A percentile compares a stretch with the other conserved stretches of the same genome.
These are phyloP conservation scores for Campoletis raptor DNA, from an alignment of 2,888 invertebrate species.

Conservation along the genomic window DNA sequence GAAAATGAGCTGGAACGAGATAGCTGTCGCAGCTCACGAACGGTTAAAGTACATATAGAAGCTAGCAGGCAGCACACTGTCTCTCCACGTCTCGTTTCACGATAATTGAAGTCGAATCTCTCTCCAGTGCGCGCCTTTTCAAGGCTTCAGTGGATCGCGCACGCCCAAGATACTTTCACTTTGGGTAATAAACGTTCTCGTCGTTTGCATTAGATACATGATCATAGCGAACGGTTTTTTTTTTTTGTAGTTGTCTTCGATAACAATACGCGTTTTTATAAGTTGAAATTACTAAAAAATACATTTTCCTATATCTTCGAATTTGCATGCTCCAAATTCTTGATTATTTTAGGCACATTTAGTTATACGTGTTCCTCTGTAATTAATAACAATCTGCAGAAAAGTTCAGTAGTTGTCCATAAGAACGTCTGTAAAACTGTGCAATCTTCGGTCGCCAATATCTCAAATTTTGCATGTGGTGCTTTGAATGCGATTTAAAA, in stretches of 20 bases:
- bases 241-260: neutral
- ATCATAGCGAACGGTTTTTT: neutral
- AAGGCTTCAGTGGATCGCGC: constrained; percentile 22
- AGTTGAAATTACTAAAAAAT: neutral
- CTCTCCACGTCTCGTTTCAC: neutral
- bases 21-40: neutral
- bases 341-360: too few species aligned
- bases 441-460: too few species aligned
- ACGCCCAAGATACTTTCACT: constrained; percentile 13
- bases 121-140: constrained; percentile 7
- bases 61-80: neutral
- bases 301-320: too few species aligned
- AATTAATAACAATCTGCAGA: too few species aligned
- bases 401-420: too few species aligned
- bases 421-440: too few species aligned
- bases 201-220: neutral
- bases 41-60: neutral
- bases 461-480: too few species aligned
- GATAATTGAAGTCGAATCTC: constrained; percentile 48
- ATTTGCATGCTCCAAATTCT: too few species aligned
- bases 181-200: constrained; percentile 5
- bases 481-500: too few species aligned
- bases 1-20: neutral
- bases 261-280: neutral
- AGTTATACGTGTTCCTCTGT: too few species aligned